phyloP scores from a whole-genome alignment of 2,113 vertebrate species.

The Pseudorasbora parva region DNA sequence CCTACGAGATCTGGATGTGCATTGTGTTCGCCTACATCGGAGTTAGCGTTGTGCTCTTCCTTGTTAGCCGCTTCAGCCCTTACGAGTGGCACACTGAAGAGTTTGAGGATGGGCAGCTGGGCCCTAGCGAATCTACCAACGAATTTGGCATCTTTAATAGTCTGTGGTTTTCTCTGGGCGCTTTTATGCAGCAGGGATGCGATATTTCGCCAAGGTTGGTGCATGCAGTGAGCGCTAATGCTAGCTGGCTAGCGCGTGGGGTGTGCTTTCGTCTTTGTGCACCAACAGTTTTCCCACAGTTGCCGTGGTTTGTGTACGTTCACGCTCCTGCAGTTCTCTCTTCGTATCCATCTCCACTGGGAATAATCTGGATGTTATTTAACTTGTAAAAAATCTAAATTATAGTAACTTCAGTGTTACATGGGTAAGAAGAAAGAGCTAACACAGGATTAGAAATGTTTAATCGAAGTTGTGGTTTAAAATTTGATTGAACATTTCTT shows the following conservation, averaged over 20 bases:
- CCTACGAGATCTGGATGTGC: conserved; percentile 99
- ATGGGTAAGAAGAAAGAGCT: conserved; percentile 2
- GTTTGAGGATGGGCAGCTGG: conserved; percentile 95
- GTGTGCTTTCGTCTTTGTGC: conserved; percentile 72
- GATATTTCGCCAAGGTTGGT: conserved; percentile 96
- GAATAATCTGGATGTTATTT: not conserved
- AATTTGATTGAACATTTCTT: conserved; percentile 65
- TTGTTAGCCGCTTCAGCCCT: conserved; percentile 98
- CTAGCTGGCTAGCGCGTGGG: conserved; percentile 36
- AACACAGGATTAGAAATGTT: conserved; percentile 44
- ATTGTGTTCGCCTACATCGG: conserved; percentile 99
- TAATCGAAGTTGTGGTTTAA: conserved; percentile 44
- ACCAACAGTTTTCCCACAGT: conserved; percentile 62
- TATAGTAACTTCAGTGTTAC: not conserved
- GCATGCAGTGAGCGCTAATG: conserved; percentile 59
- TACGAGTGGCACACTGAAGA: conserved; percentile 98
- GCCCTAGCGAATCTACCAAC: conserved; percentile 95
- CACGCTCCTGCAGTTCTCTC: conserved; percentile 61
- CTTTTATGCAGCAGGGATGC: conserved; percentile 94
- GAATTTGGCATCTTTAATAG: conserved; percentile 99
- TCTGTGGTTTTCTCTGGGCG: conserved; percentile 95
- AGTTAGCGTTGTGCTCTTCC: conserved; percentile 97
- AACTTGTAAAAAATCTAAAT: not conserved
- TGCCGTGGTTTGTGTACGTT: conserved; percentile 76
- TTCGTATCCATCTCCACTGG: not conserved